Percentiles rank a stretch among this genome's conserved stretches.
Conservation (phyloP, 1,140 invertebrate genomes). For the Oryctes rhinoceros region DNA sequence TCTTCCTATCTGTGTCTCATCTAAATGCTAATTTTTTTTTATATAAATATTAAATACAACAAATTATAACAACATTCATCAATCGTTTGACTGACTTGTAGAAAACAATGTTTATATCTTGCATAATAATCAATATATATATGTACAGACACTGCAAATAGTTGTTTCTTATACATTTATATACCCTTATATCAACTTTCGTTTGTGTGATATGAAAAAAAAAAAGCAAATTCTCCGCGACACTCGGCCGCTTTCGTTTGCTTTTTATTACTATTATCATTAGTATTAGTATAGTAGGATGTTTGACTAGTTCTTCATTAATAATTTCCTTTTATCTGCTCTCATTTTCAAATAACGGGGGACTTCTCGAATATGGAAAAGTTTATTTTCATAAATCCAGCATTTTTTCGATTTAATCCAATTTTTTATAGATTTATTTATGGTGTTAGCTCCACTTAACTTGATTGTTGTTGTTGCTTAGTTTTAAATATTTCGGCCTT, state of each 20-base stretch:
- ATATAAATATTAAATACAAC: conserved; percentile 38
- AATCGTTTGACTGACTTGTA: conserved; percentile 13
- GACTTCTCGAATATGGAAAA: conserved; percentile 6
- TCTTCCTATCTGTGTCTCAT: background rate
- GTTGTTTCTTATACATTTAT: conserved; percentile 16
- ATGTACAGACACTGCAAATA: conserved; percentile 5
- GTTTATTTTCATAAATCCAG: background rate
- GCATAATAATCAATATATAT: background rate
- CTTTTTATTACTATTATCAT: background rate
- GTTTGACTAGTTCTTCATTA: conserved; percentile 29
- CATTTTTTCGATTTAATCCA: too few relatives aligned
- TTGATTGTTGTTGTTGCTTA: background rate
- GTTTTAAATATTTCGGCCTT: background rate
- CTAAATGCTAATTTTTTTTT: conserved; percentile 14
- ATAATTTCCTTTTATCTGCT: conserved; percentile 1
- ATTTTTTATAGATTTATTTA: too few relatives aligned
- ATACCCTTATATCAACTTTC: conserved; percentile 10
- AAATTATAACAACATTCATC: conserved; percentile 25
- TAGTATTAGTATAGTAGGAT: conserved; percentile 8
- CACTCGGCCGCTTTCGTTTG: background rate
- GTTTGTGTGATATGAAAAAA: conserved; percentile 22
- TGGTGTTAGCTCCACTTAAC: too few relatives aligned
- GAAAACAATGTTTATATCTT: conserved; percentile 13
- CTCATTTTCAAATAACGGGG: conserved; percentile 5
- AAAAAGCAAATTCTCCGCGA: background rate